Conservation (phyloP, 1,140 invertebrate species). For the Xylocopa sonorina region DNA sequence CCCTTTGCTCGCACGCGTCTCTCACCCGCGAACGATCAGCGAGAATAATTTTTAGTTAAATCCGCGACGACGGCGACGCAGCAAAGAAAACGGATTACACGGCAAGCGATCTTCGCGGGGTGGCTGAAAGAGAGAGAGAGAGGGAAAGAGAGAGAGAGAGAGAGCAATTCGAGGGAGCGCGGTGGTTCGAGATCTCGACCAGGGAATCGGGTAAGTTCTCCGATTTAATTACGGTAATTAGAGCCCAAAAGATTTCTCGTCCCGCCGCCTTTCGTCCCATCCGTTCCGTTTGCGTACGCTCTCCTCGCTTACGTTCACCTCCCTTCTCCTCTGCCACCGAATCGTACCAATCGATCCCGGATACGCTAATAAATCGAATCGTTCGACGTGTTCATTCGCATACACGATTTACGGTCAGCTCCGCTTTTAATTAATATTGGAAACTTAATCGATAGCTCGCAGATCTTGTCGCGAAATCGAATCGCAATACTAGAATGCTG, state of each 20-base stretch:
- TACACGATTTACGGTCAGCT: too few species aligned
- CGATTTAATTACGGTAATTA: slow-evolving; percentile 79
- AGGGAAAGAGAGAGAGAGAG: too few species aligned
- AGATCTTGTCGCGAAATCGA: too few species aligned
- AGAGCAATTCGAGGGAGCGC: slow-evolving; percentile 60
- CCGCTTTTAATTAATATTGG: slow-evolving; percentile 73
- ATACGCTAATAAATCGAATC: slow-evolving; percentile 68
- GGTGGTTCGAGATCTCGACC: slow-evolving; percentile 63
- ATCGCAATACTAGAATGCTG: slow-evolving; percentile 8
- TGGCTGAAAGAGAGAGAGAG: too few species aligned
- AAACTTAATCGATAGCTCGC: too few species aligned
- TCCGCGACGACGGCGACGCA: slow-evolving; percentile 35
- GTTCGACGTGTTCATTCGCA: too few species aligned
- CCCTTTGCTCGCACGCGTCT: too few species aligned
- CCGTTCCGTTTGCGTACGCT: slow-evolving; percentile 34
- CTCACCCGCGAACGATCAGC: background rate
- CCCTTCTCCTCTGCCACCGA: slow-evolving; percentile 13
- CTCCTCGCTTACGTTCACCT: slow-evolving; percentile 18
- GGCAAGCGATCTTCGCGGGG: slow-evolving; percentile 25
- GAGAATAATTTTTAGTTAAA: slow-evolving; percentile 39
- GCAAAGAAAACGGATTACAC: slow-evolving; percentile 36
- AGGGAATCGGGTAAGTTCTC: slow-evolving; percentile 75
- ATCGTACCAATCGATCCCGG: slow-evolving; percentile 53
- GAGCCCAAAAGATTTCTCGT: slow-evolving; percentile 72
- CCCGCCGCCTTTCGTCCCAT: too few species aligned